Evolutionary conservation across 2,113 vertebrate genomes (phyloP).

Genomic region (Platanista minor): DNA sequence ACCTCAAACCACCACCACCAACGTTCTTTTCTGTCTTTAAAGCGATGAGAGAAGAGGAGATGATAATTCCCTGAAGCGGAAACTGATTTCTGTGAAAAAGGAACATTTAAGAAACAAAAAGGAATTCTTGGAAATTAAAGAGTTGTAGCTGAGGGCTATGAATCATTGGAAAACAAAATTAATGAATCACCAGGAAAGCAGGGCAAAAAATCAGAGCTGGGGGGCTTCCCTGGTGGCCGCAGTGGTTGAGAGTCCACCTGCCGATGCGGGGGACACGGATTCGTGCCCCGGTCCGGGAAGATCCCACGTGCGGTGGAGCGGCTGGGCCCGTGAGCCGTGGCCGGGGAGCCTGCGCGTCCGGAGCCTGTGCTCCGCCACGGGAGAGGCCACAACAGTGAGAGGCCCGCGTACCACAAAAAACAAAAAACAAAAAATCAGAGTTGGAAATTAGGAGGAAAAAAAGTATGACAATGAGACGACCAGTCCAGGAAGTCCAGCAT

Average conservation of each 20-base stretch:
- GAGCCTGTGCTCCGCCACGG: too few species aligned
- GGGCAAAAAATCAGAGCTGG: neutral
- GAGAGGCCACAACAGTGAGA: too few species aligned
- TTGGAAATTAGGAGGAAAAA: neutral
- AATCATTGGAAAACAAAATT: slow-evolving; percentile 1
- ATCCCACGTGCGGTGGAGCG: too few species aligned
- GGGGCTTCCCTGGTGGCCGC: too few species aligned
- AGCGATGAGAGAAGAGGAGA: neutral
- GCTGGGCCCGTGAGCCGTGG: too few species aligned
- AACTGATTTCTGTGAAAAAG: slow-evolving; percentile 7
- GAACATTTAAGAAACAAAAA: neutral
- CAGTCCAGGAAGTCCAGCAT: neutral
- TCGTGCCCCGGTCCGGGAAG: too few species aligned
- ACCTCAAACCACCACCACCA: neutral
- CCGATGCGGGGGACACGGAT: too few species aligned
- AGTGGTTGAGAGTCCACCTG: too few species aligned
- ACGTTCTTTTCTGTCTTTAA: neutral
- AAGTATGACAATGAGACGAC: neutral
- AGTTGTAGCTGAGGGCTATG: neutral
- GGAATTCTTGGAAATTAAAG: neutral
- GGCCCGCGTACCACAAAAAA: too few species aligned
- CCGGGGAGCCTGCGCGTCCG: too few species aligned
- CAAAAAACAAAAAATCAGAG: too few species aligned
- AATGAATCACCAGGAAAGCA: neutral
- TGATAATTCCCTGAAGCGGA: neutral